Evolutionary conservation across 2,888 invertebrate species (phyloP).

Genomic region (Drosophila pseudotakahashii): DNA sequence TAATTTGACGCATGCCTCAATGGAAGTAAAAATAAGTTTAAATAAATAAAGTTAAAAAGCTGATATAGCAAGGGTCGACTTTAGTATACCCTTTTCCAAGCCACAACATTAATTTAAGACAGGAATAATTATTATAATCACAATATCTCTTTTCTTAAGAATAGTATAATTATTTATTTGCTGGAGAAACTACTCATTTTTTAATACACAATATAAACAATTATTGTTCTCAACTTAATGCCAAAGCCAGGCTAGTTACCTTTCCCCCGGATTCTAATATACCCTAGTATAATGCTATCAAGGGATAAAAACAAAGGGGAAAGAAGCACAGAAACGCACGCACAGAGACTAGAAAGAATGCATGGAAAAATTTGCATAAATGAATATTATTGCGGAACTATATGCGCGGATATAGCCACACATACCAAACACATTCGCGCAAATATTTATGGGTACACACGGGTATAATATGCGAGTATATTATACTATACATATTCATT

Average conservation of each 20-base stretch:
- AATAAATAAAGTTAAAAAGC: conserved; percentile 12
- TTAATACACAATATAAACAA: no score
- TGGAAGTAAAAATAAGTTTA: conserved; percentile 31
- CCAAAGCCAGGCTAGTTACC: background rate
- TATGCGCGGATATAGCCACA: conserved; percentile 29
- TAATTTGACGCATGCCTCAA: conserved; percentile 41
- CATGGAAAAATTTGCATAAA: conserved; percentile 46
- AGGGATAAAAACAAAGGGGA: background rate
- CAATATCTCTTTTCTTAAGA: no score
- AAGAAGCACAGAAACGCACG: conserved; percentile 10
- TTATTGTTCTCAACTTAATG: no score
- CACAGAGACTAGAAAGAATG: conserved; percentile 35
- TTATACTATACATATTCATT: conserved; percentile 52
- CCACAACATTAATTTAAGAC: no score
- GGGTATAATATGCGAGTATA: conserved; percentile 37
- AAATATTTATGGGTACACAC: conserved; percentile 27
- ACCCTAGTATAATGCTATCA: background rate
- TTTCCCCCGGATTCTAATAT: background rate
- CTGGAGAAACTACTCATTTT: no score
- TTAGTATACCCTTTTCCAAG: background rate
- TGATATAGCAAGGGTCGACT: background rate
- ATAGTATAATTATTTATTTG: no score
- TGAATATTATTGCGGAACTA: conserved; percentile 56
- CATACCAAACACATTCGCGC: conserved; percentile 13
- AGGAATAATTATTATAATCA: no score